phyloP scores from a whole-genome alignment of 2,113 vertebrate species.

The Cacatua alba region DNA sequence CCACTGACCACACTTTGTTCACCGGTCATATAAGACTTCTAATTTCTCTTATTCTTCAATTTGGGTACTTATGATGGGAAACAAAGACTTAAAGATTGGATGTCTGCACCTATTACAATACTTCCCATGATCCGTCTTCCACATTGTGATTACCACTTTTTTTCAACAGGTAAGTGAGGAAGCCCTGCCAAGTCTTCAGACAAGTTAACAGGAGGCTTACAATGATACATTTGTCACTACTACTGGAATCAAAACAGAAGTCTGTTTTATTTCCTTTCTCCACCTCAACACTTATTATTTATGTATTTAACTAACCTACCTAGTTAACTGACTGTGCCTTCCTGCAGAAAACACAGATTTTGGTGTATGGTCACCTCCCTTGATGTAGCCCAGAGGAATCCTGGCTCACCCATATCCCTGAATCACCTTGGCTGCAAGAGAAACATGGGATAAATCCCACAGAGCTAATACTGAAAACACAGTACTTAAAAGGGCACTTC shows the following conservation, averaged over 20 bases:
- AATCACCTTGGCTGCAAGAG: background rate
- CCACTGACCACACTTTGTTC: background rate
- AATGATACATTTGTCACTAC: background rate
- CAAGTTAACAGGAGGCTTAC: background rate
- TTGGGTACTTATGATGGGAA: background rate
- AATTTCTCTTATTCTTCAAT: background rate
- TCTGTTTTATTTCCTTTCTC: slow-evolving; percentile 5
- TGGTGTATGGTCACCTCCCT: background rate
- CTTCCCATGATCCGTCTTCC: background rate
- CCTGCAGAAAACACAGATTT: background rate
- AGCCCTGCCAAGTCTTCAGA: background rate
- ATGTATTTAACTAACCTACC: background rate
- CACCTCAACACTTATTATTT: background rate
- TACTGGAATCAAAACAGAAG: background rate
- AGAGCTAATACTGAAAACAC: background rate
- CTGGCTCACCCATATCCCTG: background rate
- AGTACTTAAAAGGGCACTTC: background rate
- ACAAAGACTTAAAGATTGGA: background rate
- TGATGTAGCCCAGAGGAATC: background rate
- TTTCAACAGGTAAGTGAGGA: background rate
- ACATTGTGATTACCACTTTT: background rate
- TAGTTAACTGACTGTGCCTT: background rate
- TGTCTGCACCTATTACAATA: background rate
- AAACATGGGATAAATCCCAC: background rate
- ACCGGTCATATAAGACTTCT: background rate